These are phyloP conservation scores for Hymenopus coronatus DNA, from an alignment of 2,888 invertebrate species.

Conservation along the genomic window DNA sequence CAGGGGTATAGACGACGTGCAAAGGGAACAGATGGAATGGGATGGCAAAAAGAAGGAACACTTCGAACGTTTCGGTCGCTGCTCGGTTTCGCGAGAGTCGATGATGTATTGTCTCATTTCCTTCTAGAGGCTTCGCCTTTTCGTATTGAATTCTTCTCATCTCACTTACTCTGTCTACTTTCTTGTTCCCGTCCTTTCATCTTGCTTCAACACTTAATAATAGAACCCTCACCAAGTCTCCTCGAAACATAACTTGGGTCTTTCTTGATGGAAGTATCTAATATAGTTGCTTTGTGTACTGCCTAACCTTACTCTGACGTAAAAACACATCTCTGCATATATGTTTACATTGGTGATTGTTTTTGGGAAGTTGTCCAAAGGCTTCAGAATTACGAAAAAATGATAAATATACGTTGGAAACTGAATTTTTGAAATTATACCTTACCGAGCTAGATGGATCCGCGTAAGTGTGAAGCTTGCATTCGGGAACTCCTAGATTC, in stretches of 20 bases:
- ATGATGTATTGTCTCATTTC: conserved; percentile 33
- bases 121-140: conserved; percentile 12
- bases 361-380: too few relatives aligned
- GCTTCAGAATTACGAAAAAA: too few relatives aligned
- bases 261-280: neutral
- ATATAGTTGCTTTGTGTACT: neutral
- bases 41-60: neutral
- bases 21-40: neutral
- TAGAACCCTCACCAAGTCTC: neutral
- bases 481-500: too few relatives aligned
- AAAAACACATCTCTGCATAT: too few relatives aligned
- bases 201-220: conserved; percentile 30
- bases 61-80: neutral
- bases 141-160: conserved; percentile 26
- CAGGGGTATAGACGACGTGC: neutral
- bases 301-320: too few relatives aligned
- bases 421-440: too few relatives aligned
- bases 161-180: neutral
- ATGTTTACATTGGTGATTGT: too few relatives aligned
- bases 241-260: neutral
- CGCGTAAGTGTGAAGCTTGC: too few relatives aligned
- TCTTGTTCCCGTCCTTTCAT: neutral
- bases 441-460: too few relatives aligned
- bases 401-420: too few relatives aligned
- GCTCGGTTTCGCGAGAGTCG: conserved; percentile 10